A percentile compares a stretch with the other conserved stretches of the same genome.
phyloP scores from a whole-genome alignment of 2,888 invertebrate species.

The Phalera bucephala region DNA sequence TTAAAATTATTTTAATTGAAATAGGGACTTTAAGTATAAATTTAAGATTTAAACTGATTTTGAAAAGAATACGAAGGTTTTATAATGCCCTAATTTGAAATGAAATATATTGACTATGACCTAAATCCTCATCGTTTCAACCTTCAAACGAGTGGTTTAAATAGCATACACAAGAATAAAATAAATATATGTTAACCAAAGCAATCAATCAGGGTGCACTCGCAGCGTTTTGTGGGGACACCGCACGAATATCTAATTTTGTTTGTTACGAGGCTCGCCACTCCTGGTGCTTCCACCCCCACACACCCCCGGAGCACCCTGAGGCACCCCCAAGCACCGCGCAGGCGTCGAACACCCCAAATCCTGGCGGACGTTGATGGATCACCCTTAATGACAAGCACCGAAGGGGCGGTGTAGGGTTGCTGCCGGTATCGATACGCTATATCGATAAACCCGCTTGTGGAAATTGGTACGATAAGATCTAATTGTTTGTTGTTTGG shows the following conservation, averaged over 20 bases:
- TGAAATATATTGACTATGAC: too few species aligned
- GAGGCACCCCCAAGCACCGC: too few species aligned
- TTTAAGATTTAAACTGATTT: too few species aligned
- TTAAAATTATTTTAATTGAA: too few species aligned
- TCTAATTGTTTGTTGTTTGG: conserved; percentile 40
- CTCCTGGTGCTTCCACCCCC: conserved; percentile 27
- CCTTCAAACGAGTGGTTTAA: too few species aligned
- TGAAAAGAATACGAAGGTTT: too few species aligned
- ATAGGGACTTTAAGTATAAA: too few species aligned
- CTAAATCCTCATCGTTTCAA: too few species aligned
- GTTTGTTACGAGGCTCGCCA: conserved; percentile 60
- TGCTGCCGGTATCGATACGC: conserved; percentile 40
- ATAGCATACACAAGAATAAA: conserved; percentile 6
- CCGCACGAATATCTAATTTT: conserved; percentile 81
- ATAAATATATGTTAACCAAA: conserved; percentile 35
- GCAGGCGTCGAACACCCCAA: conserved; percentile 77
- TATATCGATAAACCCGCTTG: conserved; percentile 42
- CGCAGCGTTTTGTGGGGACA: conserved; percentile 72
- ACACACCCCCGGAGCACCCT: conserved; percentile 28
- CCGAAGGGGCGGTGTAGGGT: conserved; percentile 66
- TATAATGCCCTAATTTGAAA: too few species aligned
- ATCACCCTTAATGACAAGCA: conserved; percentile 83
- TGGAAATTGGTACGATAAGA: conserved; percentile 53
- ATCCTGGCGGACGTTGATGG: conserved; percentile 82
- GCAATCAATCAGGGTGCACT: conserved; percentile 77